Percentiles rank a stretch among this genome's conserved stretches.
Evolutionary conservation across 2,888 invertebrate species (phyloP).

Genomic region (Acanthosepion pharaonis): DNA sequence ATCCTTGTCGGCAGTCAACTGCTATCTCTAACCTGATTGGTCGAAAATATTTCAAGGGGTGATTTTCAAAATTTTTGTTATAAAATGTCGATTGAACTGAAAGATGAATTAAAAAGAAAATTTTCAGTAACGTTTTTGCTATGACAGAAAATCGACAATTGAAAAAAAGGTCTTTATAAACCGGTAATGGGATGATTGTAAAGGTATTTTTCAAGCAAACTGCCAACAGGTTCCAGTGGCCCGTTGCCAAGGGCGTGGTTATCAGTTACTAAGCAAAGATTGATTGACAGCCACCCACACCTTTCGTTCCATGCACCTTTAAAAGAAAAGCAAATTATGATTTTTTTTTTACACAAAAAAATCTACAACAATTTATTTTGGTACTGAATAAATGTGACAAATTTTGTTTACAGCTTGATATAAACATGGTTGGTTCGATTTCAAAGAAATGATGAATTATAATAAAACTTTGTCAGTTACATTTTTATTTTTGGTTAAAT

Average conservation of each 20-base stretch:
- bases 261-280: slow-evolving; percentile 14
- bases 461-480: too few species aligned
- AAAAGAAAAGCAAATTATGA: background rate
- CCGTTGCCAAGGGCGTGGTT: slow-evolving; percentile 40
- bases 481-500: too few species aligned
- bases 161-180: background rate
- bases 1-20: slow-evolving; percentile 43
- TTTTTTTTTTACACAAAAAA: background rate
- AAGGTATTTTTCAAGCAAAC: background rate
- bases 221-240: background rate
- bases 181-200: too few species aligned
- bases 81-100: background rate
- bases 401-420: too few species aligned
- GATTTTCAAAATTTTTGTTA: background rate
- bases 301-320: background rate
- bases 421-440: too few species aligned
- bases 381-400: background rate
- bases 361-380: background rate
- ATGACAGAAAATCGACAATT: background rate
- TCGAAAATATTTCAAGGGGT: background rate
- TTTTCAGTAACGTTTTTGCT: background rate
- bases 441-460: too few species aligned
- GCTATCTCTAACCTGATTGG: background rate
- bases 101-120: background rate
- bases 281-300: slow-evolving; percentile 21